Evolutionary conservation across 2,888 invertebrate species (phyloP), one percentile per base, ranked within the genome.

Genomic region (Hydroisotoma schaefferi): DNA sequence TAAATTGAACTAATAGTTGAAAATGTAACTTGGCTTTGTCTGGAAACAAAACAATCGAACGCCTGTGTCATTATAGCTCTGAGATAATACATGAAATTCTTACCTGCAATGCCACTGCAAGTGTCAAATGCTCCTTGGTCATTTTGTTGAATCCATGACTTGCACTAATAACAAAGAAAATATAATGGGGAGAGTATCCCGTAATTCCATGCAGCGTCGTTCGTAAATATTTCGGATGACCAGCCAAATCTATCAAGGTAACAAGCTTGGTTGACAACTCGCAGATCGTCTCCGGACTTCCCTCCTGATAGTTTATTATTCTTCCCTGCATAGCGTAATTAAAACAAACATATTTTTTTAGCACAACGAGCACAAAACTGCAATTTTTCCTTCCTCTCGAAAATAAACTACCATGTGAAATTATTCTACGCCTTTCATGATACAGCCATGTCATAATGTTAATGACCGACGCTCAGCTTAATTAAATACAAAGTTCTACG

Each of bases 141-240:
- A 88, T 89, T 4, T 85, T 83, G 0, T 86, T 86, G 40, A 88
- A 84, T 10, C 92, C 93, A 0, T 88, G 87, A 23, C 87, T 85
- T 0, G 87, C 85, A 0, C 90, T 90, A 49, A 90, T 86, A 33
- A 91, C 89, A 54, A 93, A 81, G 87, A 93, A 86, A 29, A 88
- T 90, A 76, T 89, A 90, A 78, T 97, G 94, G 1, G 95, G 95
- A 1, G 86, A 88, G 79, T 94, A 93, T 0, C 94, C 93, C 3
- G 92, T 92, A 37, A 98, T 80, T 0, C 97, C 98, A 77, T 93
- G 89, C 37, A 97, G 86, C 1, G 98, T 98, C 52, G 98, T 98
- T 65, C 90, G 84, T 76, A 97, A 84, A 76, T 98, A 99, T 77
- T 97, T 95, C 70, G 88, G 85, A 79, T 98, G 95, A 0, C 98